phyloP scores from a whole-genome alignment of 1,140 invertebrate species.

The Globodera ellingtonae region DNA sequence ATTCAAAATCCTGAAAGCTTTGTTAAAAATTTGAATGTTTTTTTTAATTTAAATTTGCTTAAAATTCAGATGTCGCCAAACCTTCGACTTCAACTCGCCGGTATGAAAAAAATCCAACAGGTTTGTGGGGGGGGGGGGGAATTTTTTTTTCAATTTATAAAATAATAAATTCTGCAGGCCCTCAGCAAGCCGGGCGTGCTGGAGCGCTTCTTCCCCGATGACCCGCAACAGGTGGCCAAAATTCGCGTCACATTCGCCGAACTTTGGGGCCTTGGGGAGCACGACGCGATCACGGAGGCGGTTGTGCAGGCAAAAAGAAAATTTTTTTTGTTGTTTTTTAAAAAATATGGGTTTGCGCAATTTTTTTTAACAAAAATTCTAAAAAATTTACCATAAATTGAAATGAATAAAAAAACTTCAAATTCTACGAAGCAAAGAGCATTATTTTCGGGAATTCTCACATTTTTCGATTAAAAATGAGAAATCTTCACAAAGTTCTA shows the following conservation, averaged over 20 bases:
- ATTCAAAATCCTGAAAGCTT: constrained; percentile 68
- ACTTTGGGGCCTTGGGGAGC: constrained; percentile 80
- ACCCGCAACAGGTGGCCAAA: constrained; percentile 68
- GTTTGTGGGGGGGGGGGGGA: no score
- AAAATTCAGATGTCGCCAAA: constrained; percentile 88
- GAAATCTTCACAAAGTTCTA: no score
- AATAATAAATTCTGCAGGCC: constrained; percentile 2
- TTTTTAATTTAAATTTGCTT: no score
- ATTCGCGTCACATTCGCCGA: constrained; percentile 83
- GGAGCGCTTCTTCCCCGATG: constrained; percentile 72
- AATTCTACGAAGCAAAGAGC: no score
- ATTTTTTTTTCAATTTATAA: no score
- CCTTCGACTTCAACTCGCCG: constrained; percentile 75
- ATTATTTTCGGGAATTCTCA: no score
- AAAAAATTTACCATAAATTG: no score
- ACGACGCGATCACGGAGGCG: constrained; percentile 46
- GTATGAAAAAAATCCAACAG: constrained; percentile 71
- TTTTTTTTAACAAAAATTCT: no score
- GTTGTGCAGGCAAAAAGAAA: constrained; percentile 38
- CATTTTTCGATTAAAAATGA: no score
- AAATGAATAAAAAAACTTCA: no score
- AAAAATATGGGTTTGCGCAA: no score
- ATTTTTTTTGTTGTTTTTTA: neutral
- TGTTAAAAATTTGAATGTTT: no score
- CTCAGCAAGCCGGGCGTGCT: constrained; percentile 72